phyloP scores from a whole-genome alignment of 2,888 invertebrate species.

The Macaria liturata region DNA sequence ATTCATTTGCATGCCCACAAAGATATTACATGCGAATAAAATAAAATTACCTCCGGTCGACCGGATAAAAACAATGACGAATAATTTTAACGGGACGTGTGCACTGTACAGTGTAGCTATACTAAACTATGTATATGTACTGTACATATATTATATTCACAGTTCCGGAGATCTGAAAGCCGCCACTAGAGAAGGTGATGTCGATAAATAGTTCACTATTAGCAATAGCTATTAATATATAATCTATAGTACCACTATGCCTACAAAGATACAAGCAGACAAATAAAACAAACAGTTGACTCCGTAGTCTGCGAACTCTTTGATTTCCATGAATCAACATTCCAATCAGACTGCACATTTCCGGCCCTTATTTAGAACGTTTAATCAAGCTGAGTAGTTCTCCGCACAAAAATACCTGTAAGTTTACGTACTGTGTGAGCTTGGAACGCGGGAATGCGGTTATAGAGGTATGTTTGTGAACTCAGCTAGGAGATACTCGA shows the following conservation, averaged over 20 bases:
- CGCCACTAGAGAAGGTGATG: no score
- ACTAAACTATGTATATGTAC: no score
- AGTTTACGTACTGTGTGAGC: constrained; percentile 15
- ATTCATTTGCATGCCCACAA: constrained; percentile 14
- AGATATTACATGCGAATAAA: constrained; percentile 16
- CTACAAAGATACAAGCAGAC: no score
- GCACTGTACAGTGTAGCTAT: constrained; percentile 14
- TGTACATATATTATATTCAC: no score
- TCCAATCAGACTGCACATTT: background rate
- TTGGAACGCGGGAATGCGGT: constrained; percentile 3
- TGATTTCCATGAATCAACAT: no score
- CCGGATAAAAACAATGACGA: constrained; percentile 30
- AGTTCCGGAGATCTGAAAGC: no score
- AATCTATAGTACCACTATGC: background rate
- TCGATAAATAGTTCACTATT: no score
- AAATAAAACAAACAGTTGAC: no score
- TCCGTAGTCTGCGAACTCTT: no score
- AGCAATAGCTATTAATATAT: no score
- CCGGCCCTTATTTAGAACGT: background rate
- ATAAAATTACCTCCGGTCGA: constrained; percentile 26
- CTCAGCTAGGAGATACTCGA: constrained; percentile 63
- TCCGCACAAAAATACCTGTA: background rate
- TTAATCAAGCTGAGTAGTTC: background rate
- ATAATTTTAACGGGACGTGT: constrained; percentile 21
- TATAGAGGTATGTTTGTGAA: constrained; percentile 37